Conservation (phyloP, 23 tunicate species). For the Trididemnum clinides region DNA sequence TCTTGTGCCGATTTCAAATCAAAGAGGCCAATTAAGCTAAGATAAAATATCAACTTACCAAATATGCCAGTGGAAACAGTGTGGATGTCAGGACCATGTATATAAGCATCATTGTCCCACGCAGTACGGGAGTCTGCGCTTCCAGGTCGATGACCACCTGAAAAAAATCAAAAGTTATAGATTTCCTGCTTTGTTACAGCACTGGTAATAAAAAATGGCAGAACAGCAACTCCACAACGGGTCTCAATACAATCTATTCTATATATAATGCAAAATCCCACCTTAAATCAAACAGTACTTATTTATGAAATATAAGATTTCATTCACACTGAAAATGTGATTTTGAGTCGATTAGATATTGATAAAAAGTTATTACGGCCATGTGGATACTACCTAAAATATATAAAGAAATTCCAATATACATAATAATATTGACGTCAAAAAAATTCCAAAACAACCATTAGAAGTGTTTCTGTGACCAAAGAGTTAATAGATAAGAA, state of each 20-base stretch:
- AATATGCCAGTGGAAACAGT: slow-evolving; percentile 35
- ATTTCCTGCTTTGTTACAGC: too few relatives aligned
- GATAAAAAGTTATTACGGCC: too few relatives aligned
- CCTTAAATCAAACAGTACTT: not conserved
- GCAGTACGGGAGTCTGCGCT: slow-evolving; percentile 76
- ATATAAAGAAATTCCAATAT: too few relatives aligned
- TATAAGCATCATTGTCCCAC: slow-evolving; percentile 72
- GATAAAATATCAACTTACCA: slow-evolving; percentile 15
- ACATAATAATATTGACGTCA: too few relatives aligned
- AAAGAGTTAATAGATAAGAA: too few relatives aligned
- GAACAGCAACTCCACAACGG: not conserved
- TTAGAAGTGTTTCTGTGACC: too few relatives aligned
- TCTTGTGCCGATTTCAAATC: not conserved
- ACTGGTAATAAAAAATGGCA: too few relatives aligned
- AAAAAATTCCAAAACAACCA: too few relatives aligned
- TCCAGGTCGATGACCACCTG: slow-evolving; percentile 55
- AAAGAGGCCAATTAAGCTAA: not conserved
- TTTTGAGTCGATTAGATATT: too few relatives aligned
- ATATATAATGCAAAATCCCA: not conserved
- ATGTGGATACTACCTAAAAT: too few relatives aligned
- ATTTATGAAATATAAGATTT: not conserved
- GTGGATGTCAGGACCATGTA: slow-evolving; percentile 27
- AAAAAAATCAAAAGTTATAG: too few relatives aligned
- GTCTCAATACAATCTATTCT: not conserved
- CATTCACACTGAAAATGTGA: not conserved